A percentile compares a stretch with the other conserved stretches of the same genome.
These are phyloP conservation scores for Akabosia matsudoensis DNA, from an alignment of 1,140 invertebrate genomes.

Conservation along the genomic window DNA sequence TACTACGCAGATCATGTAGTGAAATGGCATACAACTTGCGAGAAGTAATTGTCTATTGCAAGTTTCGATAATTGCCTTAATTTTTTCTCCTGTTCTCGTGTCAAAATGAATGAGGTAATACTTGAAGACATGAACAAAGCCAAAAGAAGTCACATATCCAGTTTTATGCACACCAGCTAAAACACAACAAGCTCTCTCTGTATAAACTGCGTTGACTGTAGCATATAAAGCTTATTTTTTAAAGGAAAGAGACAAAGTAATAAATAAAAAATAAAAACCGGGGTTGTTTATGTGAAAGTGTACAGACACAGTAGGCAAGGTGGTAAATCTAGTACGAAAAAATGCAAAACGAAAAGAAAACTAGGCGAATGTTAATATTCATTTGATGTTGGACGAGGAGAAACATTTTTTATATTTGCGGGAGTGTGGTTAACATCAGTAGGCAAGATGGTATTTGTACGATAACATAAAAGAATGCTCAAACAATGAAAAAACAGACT, in stretches of 20 bases:
- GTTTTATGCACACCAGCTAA: too few species aligned
- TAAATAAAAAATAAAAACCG: not conserved
- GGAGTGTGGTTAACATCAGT: too few species aligned
- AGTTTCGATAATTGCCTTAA: not conserved
- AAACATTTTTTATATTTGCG: too few species aligned
- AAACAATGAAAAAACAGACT: not conserved
- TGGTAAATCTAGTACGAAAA: slow-evolving; percentile 1
- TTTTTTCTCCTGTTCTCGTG: not conserved
- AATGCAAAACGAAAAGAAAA: not conserved
- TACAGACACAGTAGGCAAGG: not conserved
- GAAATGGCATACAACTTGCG: not conserved
- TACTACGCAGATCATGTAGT: not conserved
- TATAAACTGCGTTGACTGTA: too few species aligned
- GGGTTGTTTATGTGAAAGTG: not conserved
- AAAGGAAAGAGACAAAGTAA: not conserved
- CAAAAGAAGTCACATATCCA: not conserved
- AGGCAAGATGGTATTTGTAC: too few species aligned
- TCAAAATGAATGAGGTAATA: not conserved
- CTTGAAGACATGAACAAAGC: not conserved
- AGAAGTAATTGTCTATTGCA: not conserved
- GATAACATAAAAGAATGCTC: too few species aligned
- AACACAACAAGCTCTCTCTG: too few species aligned
- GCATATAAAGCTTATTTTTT: too few species aligned
- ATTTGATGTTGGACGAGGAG: too few species aligned
- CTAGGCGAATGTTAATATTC: too few species aligned